Evolutionary conservation across 2,113 vertebrate genomes (phyloP), one percentile per base, ranked within the genome.

Genomic region (Proterorhinus semilunaris): DNA sequence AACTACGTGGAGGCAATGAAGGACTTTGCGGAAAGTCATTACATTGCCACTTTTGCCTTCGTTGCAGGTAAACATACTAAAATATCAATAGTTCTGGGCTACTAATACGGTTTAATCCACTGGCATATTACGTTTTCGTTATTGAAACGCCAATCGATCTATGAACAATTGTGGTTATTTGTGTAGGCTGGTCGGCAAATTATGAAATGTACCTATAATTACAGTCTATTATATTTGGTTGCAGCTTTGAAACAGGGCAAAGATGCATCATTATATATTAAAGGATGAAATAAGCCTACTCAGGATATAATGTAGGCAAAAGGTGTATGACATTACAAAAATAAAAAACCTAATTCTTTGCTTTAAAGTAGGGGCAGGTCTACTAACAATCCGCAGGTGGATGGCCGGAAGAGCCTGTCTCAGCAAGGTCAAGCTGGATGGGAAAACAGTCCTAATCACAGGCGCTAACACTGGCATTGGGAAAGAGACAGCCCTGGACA

Each of bases 401-500:
- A 10, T 88, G 76, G 84, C 81, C 5, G 91, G 90, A 2, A 70
- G 65, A 12, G 76, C 76, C 27, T 91, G 91, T 67, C 47, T 61
- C 15, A 93, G 87, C 83, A 90, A 83, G 84, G 82, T 51, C 61
- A 80, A 80, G 27, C 82, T 93, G 65, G 81, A 91, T 16, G 90
- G 88, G 3, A 92, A 93, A 87, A 93, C 91, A 42, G 89, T 93
- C 58, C 76, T 93, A 16, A 90, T 93, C 61, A 93, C 92, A 1
- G 92, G 92, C 59, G 90, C 90, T 51, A 93, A 93, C 87, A 90
- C 91, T 46, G 92, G 92, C 57, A 92, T 93, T 70, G 91, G 92
- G 50, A 92, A 92, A 74, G 90, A 92, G 83, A 92, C 89, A 2
- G 91, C 91, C 42, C 43, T 87, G 74, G 90, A 93, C 46, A 80